A percentile compares a stretch with the other conserved stretches of the same genome.
Evolutionary conservation across 2,888 invertebrate genomes (phyloP).

Genomic region (Tachina lurida): DNA sequence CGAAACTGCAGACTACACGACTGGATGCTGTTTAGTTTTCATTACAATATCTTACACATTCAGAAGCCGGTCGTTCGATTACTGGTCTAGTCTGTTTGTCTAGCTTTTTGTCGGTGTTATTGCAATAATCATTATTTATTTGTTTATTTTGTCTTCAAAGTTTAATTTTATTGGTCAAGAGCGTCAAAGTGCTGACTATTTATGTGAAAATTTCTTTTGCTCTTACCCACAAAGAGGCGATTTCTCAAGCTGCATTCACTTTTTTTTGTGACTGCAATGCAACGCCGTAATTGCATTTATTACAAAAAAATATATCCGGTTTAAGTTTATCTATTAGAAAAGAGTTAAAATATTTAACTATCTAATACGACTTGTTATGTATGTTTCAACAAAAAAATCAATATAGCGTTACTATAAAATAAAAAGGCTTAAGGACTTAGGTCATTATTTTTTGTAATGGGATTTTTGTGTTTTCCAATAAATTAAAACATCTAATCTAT

Average conservation of each 20-base stretch:
- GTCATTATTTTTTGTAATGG: too few relatives aligned
- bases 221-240: background rate
- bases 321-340: constrained; percentile 4
- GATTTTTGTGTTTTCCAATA: too few relatives aligned
- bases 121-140: constrained; percentile 28
- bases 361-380: background rate
- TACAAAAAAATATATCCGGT: constrained; percentile 36
- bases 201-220: constrained; percentile 28
- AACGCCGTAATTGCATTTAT: constrained; percentile 26
- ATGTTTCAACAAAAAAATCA: too few relatives aligned
- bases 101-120: constrained; percentile 3
- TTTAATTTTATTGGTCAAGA: constrained; percentile 48
- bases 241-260: constrained; percentile 56
- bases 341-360: background rate
- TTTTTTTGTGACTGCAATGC: constrained; percentile 19
- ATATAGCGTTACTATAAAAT: too few relatives aligned
- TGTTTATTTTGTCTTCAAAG: constrained; percentile 11
- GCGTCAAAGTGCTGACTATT: constrained; percentile 22
- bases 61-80: constrained; percentile 26
- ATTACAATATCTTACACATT: constrained; percentile 27
- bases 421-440: too few relatives aligned
- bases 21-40: constrained; percentile 9
- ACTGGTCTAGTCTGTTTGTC: constrained; percentile 18
- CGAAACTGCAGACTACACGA: constrained; percentile 45
- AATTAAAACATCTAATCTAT: too few relatives aligned